Base-by-base conservation (phyloP, 2,888 invertebrate genomes). In the Dysmachus trigonus region DNA sequence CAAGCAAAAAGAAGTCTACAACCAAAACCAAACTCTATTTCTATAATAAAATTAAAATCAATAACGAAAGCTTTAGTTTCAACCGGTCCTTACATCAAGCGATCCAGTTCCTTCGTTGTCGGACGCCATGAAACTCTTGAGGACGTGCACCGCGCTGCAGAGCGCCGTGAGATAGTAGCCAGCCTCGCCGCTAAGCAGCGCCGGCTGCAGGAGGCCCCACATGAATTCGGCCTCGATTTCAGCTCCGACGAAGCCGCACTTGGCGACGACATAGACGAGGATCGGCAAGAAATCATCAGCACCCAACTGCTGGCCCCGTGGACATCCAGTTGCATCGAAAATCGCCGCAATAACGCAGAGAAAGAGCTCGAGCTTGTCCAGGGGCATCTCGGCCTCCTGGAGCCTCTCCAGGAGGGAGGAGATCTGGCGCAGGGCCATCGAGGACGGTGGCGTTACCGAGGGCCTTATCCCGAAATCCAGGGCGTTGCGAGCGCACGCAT, bases 151-250 rank as follows among this genome's bases (percentile, higher is more conserved):
- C 27, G 98, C 98, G 85, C 98, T 97, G 90, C 98, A 98, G 84
- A 99, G 93, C 0, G 98, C 97, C 0, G 98, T 98, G 87, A 99
- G 94, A 91, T 98, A 98, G 92, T 98, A 99, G 4, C 98, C 98
- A 0, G 98, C 98, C 91, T 98, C 98, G 2, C 98, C 98, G 0
- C 96, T 96, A 79, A 98, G 93, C 83, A 98, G 92, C 0, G 98
- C 97, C 0, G 97, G 97, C 87, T 98, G 98, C 47, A 99, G 93
- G 53, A 99, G 93, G 2, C 96, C 98, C 94, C 98, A 98, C 98
- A 99, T 99, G 91, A 98, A 97, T 91, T 98, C 98, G 0, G 98
- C 98, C 91, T 99, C 98, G 86, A 98, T 95, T 93, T 99, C 98
- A 0, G 98, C 98, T 38, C 97, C 96, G 7, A 98, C 96, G 89